phyloP scores from a whole-genome alignment of 2,888 invertebrate genomes.

The Drosophila multiciliata region DNA sequence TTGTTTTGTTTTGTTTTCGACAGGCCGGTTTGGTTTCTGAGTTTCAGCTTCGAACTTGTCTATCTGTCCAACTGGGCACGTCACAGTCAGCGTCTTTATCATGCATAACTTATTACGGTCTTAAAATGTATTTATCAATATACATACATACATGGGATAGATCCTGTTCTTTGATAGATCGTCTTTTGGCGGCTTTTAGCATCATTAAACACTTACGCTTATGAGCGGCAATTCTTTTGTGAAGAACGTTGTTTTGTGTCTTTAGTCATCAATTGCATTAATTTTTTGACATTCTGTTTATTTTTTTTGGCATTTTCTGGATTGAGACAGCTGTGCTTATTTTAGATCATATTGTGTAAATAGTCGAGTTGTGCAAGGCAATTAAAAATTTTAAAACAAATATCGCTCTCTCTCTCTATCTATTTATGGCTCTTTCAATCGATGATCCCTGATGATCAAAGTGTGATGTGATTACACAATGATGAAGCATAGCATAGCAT shows the following conservation, averaged over 20 bases:
- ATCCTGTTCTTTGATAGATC: constrained; percentile 49
- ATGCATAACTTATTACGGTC: constrained; percentile 64
- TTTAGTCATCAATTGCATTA: constrained; percentile 46
- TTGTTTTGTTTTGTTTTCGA: constrained; percentile 46
- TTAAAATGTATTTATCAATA: constrained; percentile 11
- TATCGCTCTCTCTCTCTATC: constrained; percentile 22
- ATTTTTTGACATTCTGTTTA: constrained; percentile 9
- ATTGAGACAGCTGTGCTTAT: constrained; percentile 36
- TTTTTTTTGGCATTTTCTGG: constrained; percentile 1
- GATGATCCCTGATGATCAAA: constrained; percentile 17
- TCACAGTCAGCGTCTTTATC: constrained; percentile 25
- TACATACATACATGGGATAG: constrained; percentile 22
- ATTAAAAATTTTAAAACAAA: constrained; percentile 4
- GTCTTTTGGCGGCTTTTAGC: constrained; percentile 15
- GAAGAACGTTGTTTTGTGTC: constrained; percentile 29
- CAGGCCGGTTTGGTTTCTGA: constrained; percentile 41
- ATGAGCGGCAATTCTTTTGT: constrained; percentile 57
- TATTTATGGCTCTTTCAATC: not conserved
- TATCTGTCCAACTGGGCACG: constrained; percentile 11
- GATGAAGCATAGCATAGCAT: no score
- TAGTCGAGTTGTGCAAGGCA: constrained; percentile 40
- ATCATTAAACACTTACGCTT: constrained; percentile 35
- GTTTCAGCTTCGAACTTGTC: constrained; percentile 18
- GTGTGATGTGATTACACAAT: constrained; percentile 20
- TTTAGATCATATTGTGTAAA: constrained; percentile 32